phyloP scores from a whole-genome alignment of 2,113 vertebrate genomes.

The Lophura nycthemera region DNA sequence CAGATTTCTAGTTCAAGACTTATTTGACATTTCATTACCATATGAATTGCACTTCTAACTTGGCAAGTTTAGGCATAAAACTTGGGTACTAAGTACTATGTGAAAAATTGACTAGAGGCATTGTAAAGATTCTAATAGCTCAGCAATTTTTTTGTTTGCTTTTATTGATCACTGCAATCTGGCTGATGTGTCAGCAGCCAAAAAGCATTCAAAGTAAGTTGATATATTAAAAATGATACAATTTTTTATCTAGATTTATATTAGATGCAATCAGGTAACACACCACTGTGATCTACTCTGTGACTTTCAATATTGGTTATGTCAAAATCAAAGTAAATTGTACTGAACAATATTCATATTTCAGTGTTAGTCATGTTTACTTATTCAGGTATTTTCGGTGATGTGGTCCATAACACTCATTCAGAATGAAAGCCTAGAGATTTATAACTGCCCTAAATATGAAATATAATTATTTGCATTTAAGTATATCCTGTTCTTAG shows the following conservation, averaged over 20 bases:
- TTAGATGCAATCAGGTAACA: slow-evolving; percentile 33
- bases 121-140: slow-evolving; percentile 50
- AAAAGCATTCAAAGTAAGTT: slow-evolving; percentile 46
- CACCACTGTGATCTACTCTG: slow-evolving; percentile 25
- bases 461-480: slow-evolving; percentile 16
- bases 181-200: slow-evolving; percentile 50
- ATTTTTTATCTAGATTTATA: slow-evolving; percentile 64
- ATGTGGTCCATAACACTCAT: neutral
- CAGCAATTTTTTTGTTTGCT: slow-evolving; percentile 38
- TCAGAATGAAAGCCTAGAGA: slow-evolving; percentile 34
- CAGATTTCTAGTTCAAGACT: slow-evolving; percentile 15
- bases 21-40: slow-evolving; percentile 62
- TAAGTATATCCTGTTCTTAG: neutral
- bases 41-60: slow-evolving; percentile 42
- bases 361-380: slow-evolving; percentile 17
- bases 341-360: slow-evolving; percentile 47
- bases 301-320: slow-evolving; percentile 47
- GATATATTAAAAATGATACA: slow-evolving; percentile 57
- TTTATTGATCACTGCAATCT: slow-evolving; percentile 52
- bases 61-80: slow-evolving; percentile 26
- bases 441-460: slow-evolving; percentile 45
- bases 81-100: slow-evolving; percentile 13
- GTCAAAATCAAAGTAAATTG: slow-evolving; percentile 71
- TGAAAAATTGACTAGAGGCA: slow-evolving; percentile 53
- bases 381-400: slow-evolving; percentile 48